Evolutionary conservation across 1,140 invertebrate species (phyloP).

Genomic region (Onthophagus taurus): DNA sequence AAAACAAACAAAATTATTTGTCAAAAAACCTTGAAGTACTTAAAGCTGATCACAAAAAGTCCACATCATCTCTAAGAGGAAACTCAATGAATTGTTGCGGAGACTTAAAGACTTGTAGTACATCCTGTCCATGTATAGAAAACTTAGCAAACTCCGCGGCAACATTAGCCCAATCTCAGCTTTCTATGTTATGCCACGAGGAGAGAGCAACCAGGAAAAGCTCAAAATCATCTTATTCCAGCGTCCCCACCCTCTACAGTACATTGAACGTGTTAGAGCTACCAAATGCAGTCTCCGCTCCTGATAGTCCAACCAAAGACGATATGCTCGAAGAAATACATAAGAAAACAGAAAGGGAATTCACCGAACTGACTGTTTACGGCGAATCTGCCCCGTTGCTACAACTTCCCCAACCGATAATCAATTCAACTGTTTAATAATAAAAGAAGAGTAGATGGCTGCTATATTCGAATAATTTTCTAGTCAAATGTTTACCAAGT

Average conservation of each 20-base stretch:
- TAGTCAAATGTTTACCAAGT: too few species aligned
- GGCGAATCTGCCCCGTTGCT: too few species aligned
- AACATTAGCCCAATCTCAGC: slow-evolving; percentile 32
- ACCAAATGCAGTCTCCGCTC: slow-evolving; percentile 37
- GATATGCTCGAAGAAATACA: slow-evolving; percentile 15
- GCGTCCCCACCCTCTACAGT: slow-evolving; percentile 33
- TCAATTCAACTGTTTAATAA: too few species aligned
- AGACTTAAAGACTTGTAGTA: slow-evolving; percentile 43
- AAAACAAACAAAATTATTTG: slow-evolving; percentile 20
- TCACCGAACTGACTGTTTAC: too few species aligned
- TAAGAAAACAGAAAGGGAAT: too few species aligned
- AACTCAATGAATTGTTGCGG: slow-evolving; percentile 35
- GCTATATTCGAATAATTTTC: too few species aligned
- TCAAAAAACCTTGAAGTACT: slow-evolving; percentile 38
- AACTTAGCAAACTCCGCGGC: slow-evolving; percentile 38
- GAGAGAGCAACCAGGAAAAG: slow-evolving; percentile 19
- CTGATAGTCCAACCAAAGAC: slow-evolving; percentile 39
- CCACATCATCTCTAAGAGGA: slow-evolving; percentile 26
- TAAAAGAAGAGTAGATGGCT: too few species aligned
- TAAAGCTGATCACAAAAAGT: slow-evolving; percentile 39
- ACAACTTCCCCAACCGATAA: too few species aligned
- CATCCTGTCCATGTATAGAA: slow-evolving; percentile 53
- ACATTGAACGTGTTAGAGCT: slow-evolving; percentile 20
- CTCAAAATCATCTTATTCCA: slow-evolving; percentile 22
- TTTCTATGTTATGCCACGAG: slow-evolving; percentile 29